phyloP scores from a whole-genome alignment of 2,888 invertebrate genomes.

The Drosophila nigricruria region DNA sequence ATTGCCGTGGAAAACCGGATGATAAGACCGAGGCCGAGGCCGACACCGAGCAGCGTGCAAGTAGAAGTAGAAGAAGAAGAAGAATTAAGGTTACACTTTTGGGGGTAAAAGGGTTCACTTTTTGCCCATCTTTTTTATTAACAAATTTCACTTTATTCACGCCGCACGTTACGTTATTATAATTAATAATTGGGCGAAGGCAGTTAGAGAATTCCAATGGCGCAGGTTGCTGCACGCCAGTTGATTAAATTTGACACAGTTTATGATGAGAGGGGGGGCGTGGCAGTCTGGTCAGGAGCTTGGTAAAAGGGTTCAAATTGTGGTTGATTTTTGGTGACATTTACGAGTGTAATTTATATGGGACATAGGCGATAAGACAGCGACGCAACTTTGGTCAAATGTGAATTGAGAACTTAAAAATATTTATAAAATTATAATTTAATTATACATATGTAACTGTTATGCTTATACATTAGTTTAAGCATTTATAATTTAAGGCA shows the following conservation, averaged over 20 bases:
- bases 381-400: background rate
- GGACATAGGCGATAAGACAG: slow-evolving; percentile 4
- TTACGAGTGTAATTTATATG: slow-evolving; percentile 50
- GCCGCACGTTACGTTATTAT: slow-evolving; percentile 70
- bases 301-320: slow-evolving; percentile 70
- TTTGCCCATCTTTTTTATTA: slow-evolving; percentile 68
- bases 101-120: slow-evolving; percentile 58
- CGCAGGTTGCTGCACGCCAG: slow-evolving; percentile 62
- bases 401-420: background rate
- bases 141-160: slow-evolving; percentile 77
- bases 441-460: background rate
- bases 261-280: slow-evolving; percentile 26
- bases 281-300: slow-evolving; percentile 10
- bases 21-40: slow-evolving; percentile 8
- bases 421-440: rapidly evolving
- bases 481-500: no score
- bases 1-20: slow-evolving; percentile 53
- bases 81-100: slow-evolving; percentile 13
- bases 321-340: slow-evolving; percentile 64
- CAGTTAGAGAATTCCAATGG: slow-evolving; percentile 35
- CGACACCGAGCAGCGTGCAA: background rate
- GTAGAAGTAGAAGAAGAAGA: background rate
- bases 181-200: slow-evolving; percentile 66
- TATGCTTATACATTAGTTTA: no score
- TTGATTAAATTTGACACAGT: slow-evolving; percentile 76